Base-by-base conservation (phyloP, 1,140 invertebrate species). In the Anastatus disparis region DNA sequence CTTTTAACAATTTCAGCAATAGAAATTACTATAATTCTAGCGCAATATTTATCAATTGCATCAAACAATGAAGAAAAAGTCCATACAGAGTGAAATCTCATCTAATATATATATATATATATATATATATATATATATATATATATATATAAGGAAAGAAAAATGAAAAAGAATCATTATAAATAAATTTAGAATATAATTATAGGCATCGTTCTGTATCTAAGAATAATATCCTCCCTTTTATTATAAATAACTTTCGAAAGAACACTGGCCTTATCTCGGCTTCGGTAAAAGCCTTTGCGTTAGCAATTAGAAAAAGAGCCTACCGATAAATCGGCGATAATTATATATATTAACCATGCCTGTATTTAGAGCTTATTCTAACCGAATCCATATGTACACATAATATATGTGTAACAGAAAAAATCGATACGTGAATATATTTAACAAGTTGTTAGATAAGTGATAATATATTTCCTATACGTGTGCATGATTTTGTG, bases 381-480 rank as follows among this genome's bases (percentile, higher is more conserved):
- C 26, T 42, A 42, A 35, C 35, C 46, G 22, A 24, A n/a, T n/a
- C n/a, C 20, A 50, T 50, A 24, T 26, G 53, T n/a, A 8, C 12
- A 31, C 7, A 17, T 7, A 15, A n/a, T 12, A 7, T 12, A 22
- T 15, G 2, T 52, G 6, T 1, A 50, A 10, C 46, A 13, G 4
- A 12, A n/a, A n/a, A 4, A 17, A 63, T 26, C 12, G 42, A 20
- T n/a, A 56, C 50, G 38, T 1, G 40, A 31, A 35, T 42, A 22
- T 42, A 26, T 66, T 56, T 66, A n/a, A 56, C 38, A 56, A 56
- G 52, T 26, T 35, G 64, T 40, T 64, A 53, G 48, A 53, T 55
- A 65, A 53, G 63, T 55, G 63, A 65, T 65, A 65, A 65, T 40
- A 12, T 38, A 65, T 63, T 31, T 63, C 12, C 61, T n/a, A n/a